A percentile compares a stretch with the other conserved stretches of the same genome.
phyloP scores from a whole-genome alignment of 1,140 invertebrate species.

The Cydia pomonella region DNA sequence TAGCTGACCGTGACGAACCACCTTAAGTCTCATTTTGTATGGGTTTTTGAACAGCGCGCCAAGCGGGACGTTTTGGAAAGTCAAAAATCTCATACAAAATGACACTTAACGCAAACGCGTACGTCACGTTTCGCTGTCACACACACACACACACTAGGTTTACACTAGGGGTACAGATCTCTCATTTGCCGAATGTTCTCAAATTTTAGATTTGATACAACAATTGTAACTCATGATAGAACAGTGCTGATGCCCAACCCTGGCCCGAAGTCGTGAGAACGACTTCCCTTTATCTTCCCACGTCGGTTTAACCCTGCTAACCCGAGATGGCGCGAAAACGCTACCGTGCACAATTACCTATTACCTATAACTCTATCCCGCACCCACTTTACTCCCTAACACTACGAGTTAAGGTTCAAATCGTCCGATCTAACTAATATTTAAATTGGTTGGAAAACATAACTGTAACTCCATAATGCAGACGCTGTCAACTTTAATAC shows the following conservation, averaged over 20 bases:
- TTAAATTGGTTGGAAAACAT: not conserved
- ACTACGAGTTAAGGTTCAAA: not conserved
- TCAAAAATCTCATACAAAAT: no score
- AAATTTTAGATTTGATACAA: not conserved
- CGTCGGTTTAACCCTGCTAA: conserved; percentile 8
- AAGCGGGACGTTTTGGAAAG: no score
- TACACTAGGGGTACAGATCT: no score
- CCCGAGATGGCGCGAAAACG: conserved; percentile 20
- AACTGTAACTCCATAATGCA: conserved; percentile 3
- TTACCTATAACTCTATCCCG: not conserved
- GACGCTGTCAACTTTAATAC: not conserved
- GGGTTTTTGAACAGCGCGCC: no score
- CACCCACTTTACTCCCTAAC: not conserved
- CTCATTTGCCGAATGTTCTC: not conserved
- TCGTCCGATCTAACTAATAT: not conserved
- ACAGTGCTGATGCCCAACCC: not conserved
- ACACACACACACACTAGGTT: no score
- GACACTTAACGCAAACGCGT: no score
- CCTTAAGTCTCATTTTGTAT: no score
- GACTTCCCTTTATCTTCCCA: conserved; percentile 1
- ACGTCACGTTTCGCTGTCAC: no score
- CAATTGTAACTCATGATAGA: no score
- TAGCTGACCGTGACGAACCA: no score
- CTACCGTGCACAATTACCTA: conserved; percentile 11
- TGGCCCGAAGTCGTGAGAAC: conserved; percentile 2